Conservation (phyloP, 2,797 vertebrate genomes). For the Peromyscus nudipes region DNA sequence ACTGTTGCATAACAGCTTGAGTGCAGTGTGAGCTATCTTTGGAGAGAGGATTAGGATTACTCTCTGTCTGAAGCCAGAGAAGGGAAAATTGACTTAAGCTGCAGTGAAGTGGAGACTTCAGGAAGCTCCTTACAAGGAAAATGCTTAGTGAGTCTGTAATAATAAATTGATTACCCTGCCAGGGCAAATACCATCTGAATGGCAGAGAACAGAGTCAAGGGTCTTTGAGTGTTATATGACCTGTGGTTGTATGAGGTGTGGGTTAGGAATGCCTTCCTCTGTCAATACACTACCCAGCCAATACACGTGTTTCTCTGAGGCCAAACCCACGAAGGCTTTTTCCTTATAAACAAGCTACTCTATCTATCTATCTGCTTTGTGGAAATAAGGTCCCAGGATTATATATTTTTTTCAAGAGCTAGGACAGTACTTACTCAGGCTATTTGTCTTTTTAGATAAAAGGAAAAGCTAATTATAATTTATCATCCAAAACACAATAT, state of each 20-base stretch:
- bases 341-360: background rate
- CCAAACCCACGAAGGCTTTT: background rate
- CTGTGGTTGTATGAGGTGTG: conserved; percentile 66
- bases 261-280: conserved; percentile 78
- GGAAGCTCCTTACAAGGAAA: conserved; percentile 49
- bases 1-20: background rate
- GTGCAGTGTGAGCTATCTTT: background rate
- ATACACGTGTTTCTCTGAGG: conserved; percentile 11
- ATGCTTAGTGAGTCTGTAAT: conserved; percentile 2
- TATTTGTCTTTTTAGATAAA: conserved; percentile 50
- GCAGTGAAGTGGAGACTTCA: conserved; percentile 46
- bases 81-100: conserved; percentile 65
- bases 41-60: conserved; percentile 39
- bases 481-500: conserved; percentile 15
- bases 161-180: background rate
- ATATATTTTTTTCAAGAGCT: conserved; percentile 10
- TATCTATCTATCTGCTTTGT: background rate
- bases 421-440: conserved; percentile 2
- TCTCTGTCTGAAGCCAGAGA: conserved; percentile 30
- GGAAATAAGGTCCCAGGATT: conserved; percentile 1
- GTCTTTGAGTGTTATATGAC: background rate
- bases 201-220: background rate
- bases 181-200: background rate
- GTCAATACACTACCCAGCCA: conserved; percentile 67
- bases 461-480: conserved; percentile 40